These are phyloP conservation scores for Clarias magur DNA, from an alignment of 2,113 vertebrate genomes.

Conservation along the genomic window DNA sequence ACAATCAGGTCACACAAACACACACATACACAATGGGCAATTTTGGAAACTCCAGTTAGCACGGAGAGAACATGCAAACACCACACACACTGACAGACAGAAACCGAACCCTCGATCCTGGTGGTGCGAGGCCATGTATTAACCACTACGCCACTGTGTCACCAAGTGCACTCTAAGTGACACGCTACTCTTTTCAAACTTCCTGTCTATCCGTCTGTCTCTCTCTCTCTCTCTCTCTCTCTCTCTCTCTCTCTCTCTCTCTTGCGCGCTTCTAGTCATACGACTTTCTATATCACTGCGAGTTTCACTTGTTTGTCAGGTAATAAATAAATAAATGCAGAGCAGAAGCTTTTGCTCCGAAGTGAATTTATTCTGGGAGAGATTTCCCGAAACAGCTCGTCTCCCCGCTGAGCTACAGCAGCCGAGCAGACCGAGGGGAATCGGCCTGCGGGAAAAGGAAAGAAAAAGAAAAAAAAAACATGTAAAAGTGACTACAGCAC, in stretches of 20 bases:
- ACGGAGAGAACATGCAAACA: too few species aligned
- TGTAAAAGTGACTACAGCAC: background rate
- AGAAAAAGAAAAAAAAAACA: background rate
- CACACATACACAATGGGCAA: background rate
- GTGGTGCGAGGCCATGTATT: too few species aligned
- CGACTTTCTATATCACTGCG: background rate
- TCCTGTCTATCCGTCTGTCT: too few species aligned
- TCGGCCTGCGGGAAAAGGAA: background rate
- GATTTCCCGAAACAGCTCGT: background rate
- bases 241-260: slow-evolving; percentile 14
- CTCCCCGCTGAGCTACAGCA: background rate
- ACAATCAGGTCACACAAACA: background rate
- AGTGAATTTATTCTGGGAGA: slow-evolving; percentile 11
- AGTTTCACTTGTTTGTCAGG: slow-evolving; percentile 9
- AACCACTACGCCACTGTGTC: too few species aligned
- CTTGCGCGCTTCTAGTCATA: background rate
- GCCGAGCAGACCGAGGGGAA: background rate
- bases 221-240: slow-evolving; percentile 18
- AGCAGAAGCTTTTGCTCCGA: background rate
- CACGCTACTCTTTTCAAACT: too few species aligned
- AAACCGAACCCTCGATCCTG: too few species aligned
- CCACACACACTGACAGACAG: too few species aligned
- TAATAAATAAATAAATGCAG: slow-evolving; percentile 11
- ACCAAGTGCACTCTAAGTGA: too few species aligned
- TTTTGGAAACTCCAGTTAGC: too few species aligned